Conservation (phyloP, 2,797 vertebrate genomes). For the Coregonus sp. region DNA sequence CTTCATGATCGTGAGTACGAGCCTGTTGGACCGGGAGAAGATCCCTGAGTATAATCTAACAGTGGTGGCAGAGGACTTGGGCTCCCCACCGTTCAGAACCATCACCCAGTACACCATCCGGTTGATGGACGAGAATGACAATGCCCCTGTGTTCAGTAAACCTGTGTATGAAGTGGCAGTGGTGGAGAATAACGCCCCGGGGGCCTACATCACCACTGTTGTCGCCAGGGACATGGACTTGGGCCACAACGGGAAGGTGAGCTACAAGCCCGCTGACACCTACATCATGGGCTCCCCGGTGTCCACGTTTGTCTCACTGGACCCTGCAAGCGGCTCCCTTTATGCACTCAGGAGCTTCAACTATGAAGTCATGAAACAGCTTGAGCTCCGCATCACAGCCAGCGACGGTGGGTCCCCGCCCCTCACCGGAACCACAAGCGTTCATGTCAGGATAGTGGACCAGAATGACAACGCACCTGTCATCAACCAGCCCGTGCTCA, state of each 20-base stretch:
- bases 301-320: constrained; percentile 90
- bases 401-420: constrained; percentile 87
- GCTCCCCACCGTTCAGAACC: constrained; percentile 86
- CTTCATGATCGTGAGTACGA: constrained; percentile 90
- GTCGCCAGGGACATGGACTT: constrained; percentile 85
- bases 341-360: constrained; percentile 94
- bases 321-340: constrained; percentile 89
- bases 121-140: constrained; percentile 92
- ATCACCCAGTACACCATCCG: constrained; percentile 86
- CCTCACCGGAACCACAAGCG: constrained; percentile 83
- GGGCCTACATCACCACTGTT: constrained; percentile 87
- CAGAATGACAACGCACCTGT: constrained; percentile 91
- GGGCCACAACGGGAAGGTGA: constrained; percentile 88
- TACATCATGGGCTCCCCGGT: constrained; percentile 86
- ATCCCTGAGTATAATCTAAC: constrained; percentile 92
- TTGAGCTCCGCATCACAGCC: constrained; percentile 88
- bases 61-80: constrained; percentile 88
- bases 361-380: constrained; percentile 88
- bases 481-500: constrained; percentile 82
- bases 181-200: constrained; percentile 89
- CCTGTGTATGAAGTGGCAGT: constrained; percentile 85
- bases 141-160: constrained; percentile 84
- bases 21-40: constrained; percentile 83
- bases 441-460: constrained; percentile 87
- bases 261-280: constrained; percentile 85